Evolutionary conservation across 2,113 vertebrate species (phyloP).

Genomic region (Sisor rabdophorus): DNA sequence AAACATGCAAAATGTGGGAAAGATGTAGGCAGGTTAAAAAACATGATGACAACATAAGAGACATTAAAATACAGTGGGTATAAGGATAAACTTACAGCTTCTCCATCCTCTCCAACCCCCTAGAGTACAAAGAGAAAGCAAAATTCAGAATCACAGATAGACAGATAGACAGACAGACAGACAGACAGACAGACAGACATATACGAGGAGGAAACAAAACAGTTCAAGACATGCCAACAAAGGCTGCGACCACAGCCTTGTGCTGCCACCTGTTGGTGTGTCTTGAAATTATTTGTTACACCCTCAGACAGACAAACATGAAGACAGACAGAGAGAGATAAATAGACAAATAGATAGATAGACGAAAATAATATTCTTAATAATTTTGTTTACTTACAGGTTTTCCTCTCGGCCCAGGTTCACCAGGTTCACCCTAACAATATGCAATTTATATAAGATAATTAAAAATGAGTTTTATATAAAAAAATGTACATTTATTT

Average conservation of each 20-base stretch:
- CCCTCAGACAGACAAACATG: too few species aligned
- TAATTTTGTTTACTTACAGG: slow-evolving; percentile 75
- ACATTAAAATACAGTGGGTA: not conserved
- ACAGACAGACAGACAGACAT: too few species aligned
- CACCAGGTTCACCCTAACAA: slow-evolving; percentile 81
- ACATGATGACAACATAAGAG: not conserved
- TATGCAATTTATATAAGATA: not conserved
- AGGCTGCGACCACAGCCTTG: too few species aligned
- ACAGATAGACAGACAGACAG: too few species aligned
- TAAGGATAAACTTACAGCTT: slow-evolving; percentile 75
- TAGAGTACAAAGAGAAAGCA: slow-evolving; percentile 53
- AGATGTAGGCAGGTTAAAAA: not conserved
- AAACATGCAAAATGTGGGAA: slow-evolving; percentile 11
- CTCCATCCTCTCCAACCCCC: slow-evolving; percentile 80
- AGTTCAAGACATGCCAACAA: too few species aligned
- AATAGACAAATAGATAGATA: too few species aligned
- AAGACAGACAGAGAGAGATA: too few species aligned
- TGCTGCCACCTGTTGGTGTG: too few species aligned
- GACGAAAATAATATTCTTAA: too few species aligned
- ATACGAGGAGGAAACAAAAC: too few species aligned
- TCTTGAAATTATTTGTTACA: too few species aligned
- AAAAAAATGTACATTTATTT: not conserved
- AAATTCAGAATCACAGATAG: not conserved
- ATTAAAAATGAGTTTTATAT: not conserved
- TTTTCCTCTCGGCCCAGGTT: slow-evolving; percentile 76